phyloP scores from a whole-genome alignment of 2,888 invertebrate species.

The Oeneis ivallda region DNA sequence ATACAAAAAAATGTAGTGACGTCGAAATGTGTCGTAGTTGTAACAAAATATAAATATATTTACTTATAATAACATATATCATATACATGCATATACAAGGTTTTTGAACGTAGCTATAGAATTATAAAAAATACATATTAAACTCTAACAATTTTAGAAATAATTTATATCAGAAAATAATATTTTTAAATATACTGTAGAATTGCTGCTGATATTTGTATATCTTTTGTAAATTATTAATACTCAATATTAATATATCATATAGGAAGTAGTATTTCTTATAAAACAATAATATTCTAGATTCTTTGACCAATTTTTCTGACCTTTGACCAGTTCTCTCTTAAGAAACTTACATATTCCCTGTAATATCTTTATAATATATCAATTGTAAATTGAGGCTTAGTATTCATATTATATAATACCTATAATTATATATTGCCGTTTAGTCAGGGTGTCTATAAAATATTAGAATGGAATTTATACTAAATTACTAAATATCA shows the following conservation, averaged over 20 bases:
- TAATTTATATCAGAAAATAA: constrained; percentile 24
- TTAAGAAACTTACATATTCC: constrained; percentile 1
- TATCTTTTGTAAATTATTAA: constrained; percentile 47
- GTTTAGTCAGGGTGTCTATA: constrained; percentile 55
- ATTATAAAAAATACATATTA: background rate
- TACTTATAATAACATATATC: constrained; percentile 30
- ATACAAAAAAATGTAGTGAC: constrained; percentile 32
- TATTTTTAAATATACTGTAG: constrained; percentile 53
- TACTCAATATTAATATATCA: constrained; percentile 43
- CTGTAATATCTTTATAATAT: constrained; percentile 31
- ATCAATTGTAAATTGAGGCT: constrained; percentile 32
- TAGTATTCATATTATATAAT: constrained; percentile 34
- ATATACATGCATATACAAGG: constrained; percentile 15
- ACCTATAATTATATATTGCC: constrained; percentile 39
- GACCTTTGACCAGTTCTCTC: constrained; percentile 30
- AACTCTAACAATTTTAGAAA: constrained; percentile 33
- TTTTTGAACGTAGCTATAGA: constrained; percentile 7
- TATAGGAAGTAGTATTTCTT: constrained; percentile 15
- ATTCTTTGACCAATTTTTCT: constrained; percentile 39
- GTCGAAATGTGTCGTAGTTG: constrained; percentile 25
- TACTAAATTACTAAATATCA: constrained; percentile 11
- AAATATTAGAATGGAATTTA: constrained; percentile 16
- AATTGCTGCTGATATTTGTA: constrained; percentile 48
- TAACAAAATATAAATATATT: constrained; percentile 30
- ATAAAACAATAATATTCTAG: constrained; percentile 19